phyloP scores from a whole-genome alignment of 1,140 invertebrate species.

The Matsumurasca onukii region DNA sequence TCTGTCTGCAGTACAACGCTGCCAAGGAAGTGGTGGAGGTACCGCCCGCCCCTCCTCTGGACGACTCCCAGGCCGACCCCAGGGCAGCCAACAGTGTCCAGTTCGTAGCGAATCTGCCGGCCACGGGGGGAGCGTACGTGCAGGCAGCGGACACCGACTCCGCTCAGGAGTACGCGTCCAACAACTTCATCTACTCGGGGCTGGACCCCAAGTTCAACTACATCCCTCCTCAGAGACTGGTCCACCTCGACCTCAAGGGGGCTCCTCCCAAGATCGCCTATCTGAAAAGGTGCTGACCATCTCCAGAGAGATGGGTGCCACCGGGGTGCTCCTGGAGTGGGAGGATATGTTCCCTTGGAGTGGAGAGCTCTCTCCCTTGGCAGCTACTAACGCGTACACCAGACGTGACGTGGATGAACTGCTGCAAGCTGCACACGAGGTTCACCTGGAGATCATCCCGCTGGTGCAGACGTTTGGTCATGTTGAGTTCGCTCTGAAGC shows the following conservation, averaged over 20 bases:
- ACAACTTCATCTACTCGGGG: neutral
- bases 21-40: constrained; percentile 28
- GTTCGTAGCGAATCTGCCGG: constrained; percentile 33
- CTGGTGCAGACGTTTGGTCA: constrained; percentile 96
- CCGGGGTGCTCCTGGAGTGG: constrained; percentile 90
- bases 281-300: constrained; percentile 73
- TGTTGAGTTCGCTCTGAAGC: constrained; percentile 87
- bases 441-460: constrained; percentile 84
- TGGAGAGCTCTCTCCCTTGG: constrained; percentile 61
- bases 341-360: constrained; percentile 97
- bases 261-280: constrained; percentile 76
- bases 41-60: neutral
- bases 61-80: neutral
- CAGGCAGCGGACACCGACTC: constrained; percentile 2
- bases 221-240: constrained; percentile 48
- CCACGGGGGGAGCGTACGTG: neutral
- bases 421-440: constrained; percentile 60
- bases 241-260: constrained; percentile 91
- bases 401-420: constrained; percentile 66
- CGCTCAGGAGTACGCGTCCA: neutral
- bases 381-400: constrained; percentile 77
- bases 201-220: constrained; percentile 35
- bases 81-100: constrained; percentile 35
- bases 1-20: constrained; percentile 45
- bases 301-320: constrained; percentile 76